Evolutionary conservation across 2,113 vertebrate genomes (phyloP), one percentile per base, ranked within the genome.

Genomic region (Polypterus bichir): DNA sequence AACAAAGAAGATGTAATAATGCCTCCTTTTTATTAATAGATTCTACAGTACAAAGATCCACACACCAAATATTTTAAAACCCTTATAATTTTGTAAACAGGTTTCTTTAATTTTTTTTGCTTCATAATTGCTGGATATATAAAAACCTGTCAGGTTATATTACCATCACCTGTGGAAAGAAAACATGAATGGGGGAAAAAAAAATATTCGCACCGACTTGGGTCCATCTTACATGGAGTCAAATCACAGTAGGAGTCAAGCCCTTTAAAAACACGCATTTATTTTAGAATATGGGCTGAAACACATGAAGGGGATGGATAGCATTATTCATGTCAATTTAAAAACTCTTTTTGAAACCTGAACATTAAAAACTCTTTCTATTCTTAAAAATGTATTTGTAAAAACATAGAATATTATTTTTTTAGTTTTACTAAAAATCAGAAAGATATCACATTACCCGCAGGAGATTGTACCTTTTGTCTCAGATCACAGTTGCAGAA

Each of bases 401-500:
- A 88, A 88, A 83, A 86, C 81, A 82, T 82, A 83, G 77, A 77
- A 66, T 59, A 64, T 60, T 71, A 75, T 70, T 63, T 80, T 74
- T 70, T 72, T 66, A 74, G 77, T 77, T 77, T 77, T 74, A 81
- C 74, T 74, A 79, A 60, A 78, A 87, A 81, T 77, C 76, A 69
- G 27, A 27, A 27, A 27, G 27, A 27, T 27, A 27, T 27, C 27
- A 27, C 27, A 79, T 81, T 62, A 70, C 83, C 83, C 75, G 75
- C 79, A 81, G 83, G 84, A 79, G 81, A 85, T 81, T 76, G 81
- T 78, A 81, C 79, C 84, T 85, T 85, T 85, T 88, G 80, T 76
- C 78, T 83, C 82, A 82, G 85, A 84, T 27, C 27, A 91, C 91
- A 91, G 87, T 81, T 84, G 85, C 93, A 97, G 92, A 97, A 98